These are phyloP conservation scores for Coregonus ussuriensis DNA, from an alignment of 2,797 vertebrate species.

Conservation along the genomic window DNA sequence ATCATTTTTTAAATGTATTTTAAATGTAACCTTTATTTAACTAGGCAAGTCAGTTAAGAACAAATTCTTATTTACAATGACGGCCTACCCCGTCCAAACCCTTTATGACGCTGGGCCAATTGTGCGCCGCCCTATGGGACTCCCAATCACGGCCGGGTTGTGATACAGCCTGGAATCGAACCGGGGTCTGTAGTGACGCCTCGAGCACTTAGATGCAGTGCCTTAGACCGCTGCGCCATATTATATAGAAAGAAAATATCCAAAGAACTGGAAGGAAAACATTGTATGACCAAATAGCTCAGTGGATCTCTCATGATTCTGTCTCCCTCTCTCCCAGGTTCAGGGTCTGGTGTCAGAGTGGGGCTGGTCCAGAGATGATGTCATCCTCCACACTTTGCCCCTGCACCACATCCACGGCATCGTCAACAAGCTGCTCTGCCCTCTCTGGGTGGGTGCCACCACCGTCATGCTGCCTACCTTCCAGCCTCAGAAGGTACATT, in stretches of 20 bases:
- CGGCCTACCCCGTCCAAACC: no score
- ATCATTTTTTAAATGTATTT: neutral
- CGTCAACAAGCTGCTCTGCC: constrained; percentile 94
- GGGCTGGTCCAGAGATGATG: constrained; percentile 88
- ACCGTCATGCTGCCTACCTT: constrained; percentile 94
- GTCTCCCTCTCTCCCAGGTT: constrained; percentile 72
- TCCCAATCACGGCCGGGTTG: no score
- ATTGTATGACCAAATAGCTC: neutral
- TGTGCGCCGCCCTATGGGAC: no score
- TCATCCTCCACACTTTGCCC: constrained; percentile 91
- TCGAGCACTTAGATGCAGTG: no score
- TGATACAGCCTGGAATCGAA: no score
- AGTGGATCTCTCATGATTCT: constrained; percentile 22
- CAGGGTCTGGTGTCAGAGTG: constrained; percentile 86
- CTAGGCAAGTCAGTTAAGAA: no score
- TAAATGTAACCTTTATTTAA: no score
- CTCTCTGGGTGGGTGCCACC: constrained; percentile 91
- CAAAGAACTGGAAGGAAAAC: neutral
- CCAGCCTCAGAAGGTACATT: constrained; percentile 78
- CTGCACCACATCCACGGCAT: constrained; percentile 92
- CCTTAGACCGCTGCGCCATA: no score
- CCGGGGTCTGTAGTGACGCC: no score
- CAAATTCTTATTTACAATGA: no score
- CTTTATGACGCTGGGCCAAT: no score
- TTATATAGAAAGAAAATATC: neutral